Percentiles rank a stretch among this genome's conserved stretches.
Evolutionary conservation across 2,113 vertebrate genomes (phyloP).

Genomic region (Microtus richardsoni): DNA sequence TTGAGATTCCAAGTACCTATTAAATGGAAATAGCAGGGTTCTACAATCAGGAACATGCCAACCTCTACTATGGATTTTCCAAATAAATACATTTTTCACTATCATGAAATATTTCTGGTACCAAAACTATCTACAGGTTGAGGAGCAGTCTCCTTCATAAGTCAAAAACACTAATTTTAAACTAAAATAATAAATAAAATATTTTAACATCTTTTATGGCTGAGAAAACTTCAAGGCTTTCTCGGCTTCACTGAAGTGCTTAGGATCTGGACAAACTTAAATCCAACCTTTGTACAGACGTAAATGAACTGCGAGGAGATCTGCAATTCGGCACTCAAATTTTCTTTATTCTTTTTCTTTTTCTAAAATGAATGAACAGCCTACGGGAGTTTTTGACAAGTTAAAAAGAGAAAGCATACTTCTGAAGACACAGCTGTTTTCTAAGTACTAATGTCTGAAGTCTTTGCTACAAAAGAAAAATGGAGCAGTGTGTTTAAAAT

Average conservation of each 20-base stretch:
- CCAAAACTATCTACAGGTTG: not conserved
- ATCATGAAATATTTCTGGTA: not conserved
- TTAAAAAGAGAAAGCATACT: not conserved
- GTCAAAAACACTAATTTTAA: not conserved
- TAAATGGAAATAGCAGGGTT: not conserved
- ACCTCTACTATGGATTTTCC: not conserved
- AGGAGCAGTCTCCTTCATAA: not conserved
- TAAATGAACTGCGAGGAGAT: not conserved
- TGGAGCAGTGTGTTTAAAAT: not conserved
- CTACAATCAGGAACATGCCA: not conserved
- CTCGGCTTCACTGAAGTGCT: not conserved
- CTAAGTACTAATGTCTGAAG: not conserved
- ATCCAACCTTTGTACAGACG: not conserved
- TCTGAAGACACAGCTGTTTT: not conserved
- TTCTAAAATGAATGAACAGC: not conserved
- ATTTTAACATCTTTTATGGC: not conserved
- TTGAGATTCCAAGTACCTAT: not conserved
- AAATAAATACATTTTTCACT: not conserved
- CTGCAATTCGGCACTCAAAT: not conserved
- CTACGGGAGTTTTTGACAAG: not conserved
- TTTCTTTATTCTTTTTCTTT: not conserved
- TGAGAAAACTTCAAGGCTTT: not conserved
- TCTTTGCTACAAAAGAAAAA: not conserved
- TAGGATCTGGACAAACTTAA: not conserved
- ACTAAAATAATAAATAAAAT: not conserved